A percentile compares a stretch with the other conserved stretches of the same genome.
Evolutionary conservation across 2,113 vertebrate species (phyloP).

Genomic region (Dromaius novaehollandiae): DNA sequence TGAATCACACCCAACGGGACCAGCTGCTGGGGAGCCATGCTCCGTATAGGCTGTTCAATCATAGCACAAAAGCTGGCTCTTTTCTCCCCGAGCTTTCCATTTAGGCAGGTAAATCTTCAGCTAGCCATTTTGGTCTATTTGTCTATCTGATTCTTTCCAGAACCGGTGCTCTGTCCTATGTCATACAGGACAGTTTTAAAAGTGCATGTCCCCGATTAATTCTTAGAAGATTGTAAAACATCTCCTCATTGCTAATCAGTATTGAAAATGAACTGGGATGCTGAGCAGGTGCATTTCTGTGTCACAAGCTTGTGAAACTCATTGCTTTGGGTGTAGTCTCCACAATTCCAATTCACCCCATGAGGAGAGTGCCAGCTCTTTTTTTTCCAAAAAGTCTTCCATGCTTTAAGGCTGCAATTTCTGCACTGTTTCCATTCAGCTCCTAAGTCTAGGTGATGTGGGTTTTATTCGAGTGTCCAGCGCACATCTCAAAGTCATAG

Average conservation of each 20-base stretch:
- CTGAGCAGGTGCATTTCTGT: background rate
- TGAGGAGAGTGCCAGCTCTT: background rate
- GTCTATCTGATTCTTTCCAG: background rate
- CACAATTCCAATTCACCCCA: background rate
- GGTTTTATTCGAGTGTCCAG: background rate
- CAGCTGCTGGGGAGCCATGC: fast-evolving
- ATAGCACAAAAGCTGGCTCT: background rate
- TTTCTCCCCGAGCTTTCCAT: background rate
- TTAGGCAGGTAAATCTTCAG: background rate
- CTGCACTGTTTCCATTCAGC: background rate
- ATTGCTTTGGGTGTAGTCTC: background rate
- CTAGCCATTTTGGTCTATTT: background rate
- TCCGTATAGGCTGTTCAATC: background rate
- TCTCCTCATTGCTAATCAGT: background rate
- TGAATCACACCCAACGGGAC: background rate
- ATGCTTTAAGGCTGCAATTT: background rate
- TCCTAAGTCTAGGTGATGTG: background rate
- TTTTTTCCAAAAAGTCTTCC: fast-evolving
- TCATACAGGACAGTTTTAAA: background rate
- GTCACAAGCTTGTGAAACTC: background rate
- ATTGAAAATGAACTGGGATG: background rate
- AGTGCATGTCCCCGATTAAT: background rate
- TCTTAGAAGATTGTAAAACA: background rate
- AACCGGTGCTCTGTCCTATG: fast-evolving
- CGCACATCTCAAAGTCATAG: background rate